phyloP scores from a whole-genome alignment of 2,888 invertebrate species.

The Macrophya annulata region DNA sequence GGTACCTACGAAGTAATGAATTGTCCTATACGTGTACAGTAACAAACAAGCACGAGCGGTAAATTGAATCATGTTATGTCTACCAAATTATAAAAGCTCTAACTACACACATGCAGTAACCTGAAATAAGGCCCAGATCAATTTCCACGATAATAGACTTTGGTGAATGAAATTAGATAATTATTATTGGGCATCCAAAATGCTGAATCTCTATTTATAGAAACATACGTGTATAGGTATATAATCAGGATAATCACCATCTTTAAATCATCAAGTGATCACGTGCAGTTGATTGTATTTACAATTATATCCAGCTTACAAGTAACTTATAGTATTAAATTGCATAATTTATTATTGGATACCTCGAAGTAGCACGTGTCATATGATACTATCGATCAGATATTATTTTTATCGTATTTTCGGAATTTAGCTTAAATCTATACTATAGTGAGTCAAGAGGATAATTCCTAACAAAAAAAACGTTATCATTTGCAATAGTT shows the following conservation, averaged over 20 bases:
- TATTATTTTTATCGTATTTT: neutral
- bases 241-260: neutral
- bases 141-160: neutral
- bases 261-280: neutral
- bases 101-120: neutral
- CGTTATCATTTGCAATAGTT: neutral
- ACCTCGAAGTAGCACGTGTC: neutral
- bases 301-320: neutral
- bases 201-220: neutral
- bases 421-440: slow-evolving; percentile 2
- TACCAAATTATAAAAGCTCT: neutral
- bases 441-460: neutral
- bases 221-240: neutral
- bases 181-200: neutral
- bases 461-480: neutral
- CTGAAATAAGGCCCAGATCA: neutral
- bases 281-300: neutral
- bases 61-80: neutral
- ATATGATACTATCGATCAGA: neutral
- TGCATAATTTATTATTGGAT: slow-evolving; percentile 8
- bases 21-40: neutral
- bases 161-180: neutral
- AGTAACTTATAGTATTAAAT: neutral
- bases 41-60: neutral
- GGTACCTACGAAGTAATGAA: too few relatives aligned